phyloP scores from a whole-genome alignment of 1,140 invertebrate genomes.

The Mya arenaria region DNA sequence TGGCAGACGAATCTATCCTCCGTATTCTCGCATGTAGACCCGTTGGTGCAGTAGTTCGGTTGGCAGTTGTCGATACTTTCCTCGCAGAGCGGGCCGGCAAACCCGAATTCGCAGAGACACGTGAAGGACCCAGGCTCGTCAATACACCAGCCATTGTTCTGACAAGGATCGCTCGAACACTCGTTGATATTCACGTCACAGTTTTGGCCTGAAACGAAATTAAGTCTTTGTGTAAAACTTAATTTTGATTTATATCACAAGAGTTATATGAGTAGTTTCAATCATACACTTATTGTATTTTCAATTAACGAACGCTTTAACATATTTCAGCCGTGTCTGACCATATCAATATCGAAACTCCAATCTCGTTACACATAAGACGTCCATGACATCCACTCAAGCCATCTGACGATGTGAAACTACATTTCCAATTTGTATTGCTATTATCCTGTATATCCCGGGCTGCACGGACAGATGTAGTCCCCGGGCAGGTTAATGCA shows the following conservation, averaged over 20 bases:
- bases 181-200: slow-evolving; percentile 79
- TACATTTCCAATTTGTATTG: too few relatives aligned
- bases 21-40: slow-evolving; percentile 52
- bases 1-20: slow-evolving; percentile 84
- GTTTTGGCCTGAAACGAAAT: slow-evolving; percentile 83
- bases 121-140: slow-evolving; percentile 68
- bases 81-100: slow-evolving; percentile 96
- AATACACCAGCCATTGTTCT: slow-evolving; percentile 77
- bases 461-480: slow-evolving; percentile 63
- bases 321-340: too few relatives aligned
- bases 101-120: slow-evolving; percentile 92
- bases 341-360: too few relatives aligned
- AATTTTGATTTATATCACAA: too few relatives aligned
- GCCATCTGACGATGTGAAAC: too few relatives aligned
- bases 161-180: slow-evolving; percentile 82
- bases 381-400: too few relatives aligned
- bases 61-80: slow-evolving; percentile 86
- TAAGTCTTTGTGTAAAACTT: too few relatives aligned
- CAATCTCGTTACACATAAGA: too few relatives aligned
- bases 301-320: too few relatives aligned
- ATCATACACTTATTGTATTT: too few relatives aligned
- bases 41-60: slow-evolving; percentile 55
- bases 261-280: too few relatives aligned
- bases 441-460: slow-evolving; percentile 69
- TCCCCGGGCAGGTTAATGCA: slow-evolving; percentile 58